Evolutionary conservation across 2,113 vertebrate genomes (phyloP).

Genomic region (Osmerus mordax): DNA sequence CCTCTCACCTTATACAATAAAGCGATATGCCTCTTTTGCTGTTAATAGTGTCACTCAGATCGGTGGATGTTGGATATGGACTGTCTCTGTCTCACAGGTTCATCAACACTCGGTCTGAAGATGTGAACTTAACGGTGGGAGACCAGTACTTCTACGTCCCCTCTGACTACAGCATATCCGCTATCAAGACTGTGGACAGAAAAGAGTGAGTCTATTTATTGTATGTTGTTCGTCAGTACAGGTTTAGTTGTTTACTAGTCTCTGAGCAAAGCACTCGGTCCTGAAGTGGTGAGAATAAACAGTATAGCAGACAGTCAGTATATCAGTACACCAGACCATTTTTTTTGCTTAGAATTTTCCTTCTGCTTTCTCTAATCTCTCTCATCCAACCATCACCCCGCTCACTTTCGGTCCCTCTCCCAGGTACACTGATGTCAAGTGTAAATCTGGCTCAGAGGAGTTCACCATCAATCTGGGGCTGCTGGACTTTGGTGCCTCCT

Average conservation of each 20-base stretch:
- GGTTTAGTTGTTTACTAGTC: background rate
- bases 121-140: constrained; percentile 72
- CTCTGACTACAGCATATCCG: constrained; percentile 65
- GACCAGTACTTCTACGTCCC: constrained; percentile 42
- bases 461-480: constrained; percentile 78
- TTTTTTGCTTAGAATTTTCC: background rate
- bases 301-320: background rate
- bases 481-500: constrained; percentile 84
- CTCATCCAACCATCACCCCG: background rate
- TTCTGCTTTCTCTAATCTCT: background rate
- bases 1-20: too few relatives aligned
- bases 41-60: background rate
- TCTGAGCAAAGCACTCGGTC: background rate
- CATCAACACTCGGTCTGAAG: constrained; percentile 74
- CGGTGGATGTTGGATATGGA: background rate
- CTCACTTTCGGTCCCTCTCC: background rate
- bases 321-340: background rate
- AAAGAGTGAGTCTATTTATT: constrained; percentile 76
- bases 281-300: background rate
- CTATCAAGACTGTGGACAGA: constrained; percentile 64
- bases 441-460: constrained; percentile 40
- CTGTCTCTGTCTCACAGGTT: constrained; percentile 75
- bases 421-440: constrained; percentile 68
- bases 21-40: background rate
- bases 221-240: background rate